These are phyloP conservation scores for Rhinolophus ferrumequinum DNA, from an alignment of 2,113 vertebrate genomes.

Conservation along the genomic window DNA sequence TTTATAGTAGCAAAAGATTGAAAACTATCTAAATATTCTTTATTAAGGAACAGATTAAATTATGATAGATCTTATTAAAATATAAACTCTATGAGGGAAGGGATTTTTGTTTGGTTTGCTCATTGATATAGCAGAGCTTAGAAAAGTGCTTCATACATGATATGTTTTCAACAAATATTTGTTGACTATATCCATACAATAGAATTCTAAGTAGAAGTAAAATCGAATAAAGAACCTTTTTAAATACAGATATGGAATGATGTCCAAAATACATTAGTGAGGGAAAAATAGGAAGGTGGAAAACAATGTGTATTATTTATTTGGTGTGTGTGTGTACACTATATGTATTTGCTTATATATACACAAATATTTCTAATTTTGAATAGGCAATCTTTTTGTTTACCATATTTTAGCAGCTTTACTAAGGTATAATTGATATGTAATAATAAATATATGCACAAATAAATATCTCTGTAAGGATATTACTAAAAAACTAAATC, in stretches of 20 bases:
- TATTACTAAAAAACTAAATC: not conserved
- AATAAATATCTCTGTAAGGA: not conserved
- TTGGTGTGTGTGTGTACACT: not conserved
- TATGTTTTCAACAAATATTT: slow-evolving; percentile 1
- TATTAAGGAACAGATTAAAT: not conserved
- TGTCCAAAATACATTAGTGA: not conserved
- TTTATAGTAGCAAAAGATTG: not conserved
- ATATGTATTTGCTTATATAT: not conserved
- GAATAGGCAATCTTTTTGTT: not conserved
- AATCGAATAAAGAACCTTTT: not conserved
- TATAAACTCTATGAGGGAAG: not conserved
- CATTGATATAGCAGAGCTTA: not conserved
- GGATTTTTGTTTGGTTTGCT: not conserved
- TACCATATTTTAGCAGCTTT: not conserved
- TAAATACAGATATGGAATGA: not conserved
- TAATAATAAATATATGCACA: not conserved
- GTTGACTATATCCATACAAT: not conserved
- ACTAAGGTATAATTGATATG: not conserved
- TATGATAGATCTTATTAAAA: not conserved
- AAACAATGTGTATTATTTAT: not conserved
- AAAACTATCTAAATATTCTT: not conserved
- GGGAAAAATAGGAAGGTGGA: not conserved
- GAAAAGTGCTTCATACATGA: not conserved
- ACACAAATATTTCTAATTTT: not conserved
- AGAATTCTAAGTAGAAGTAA: not conserved